A percentile compares a stretch with the other conserved stretches of the same genome.
Evolutionary conservation across 2,888 invertebrate species (phyloP).

Genomic region (Parapristionchus giblindavisi): DNA sequence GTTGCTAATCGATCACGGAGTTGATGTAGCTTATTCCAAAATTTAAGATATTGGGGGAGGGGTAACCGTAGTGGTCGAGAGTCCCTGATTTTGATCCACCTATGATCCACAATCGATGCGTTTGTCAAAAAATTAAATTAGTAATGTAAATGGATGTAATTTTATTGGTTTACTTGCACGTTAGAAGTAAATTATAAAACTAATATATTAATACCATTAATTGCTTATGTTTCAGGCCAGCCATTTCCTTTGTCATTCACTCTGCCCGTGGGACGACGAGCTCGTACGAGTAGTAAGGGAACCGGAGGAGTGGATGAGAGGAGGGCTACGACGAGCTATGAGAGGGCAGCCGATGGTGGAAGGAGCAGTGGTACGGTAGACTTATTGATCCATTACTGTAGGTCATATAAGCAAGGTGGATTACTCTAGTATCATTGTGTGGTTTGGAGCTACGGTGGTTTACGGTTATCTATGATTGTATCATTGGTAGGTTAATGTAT

Average conservation of each 20-base stretch:
- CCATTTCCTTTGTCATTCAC: slow-evolving; percentile 39
- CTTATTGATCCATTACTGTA: neutral
- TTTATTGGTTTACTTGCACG: too few species aligned
- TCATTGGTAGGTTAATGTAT: too few species aligned
- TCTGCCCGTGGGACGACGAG: neutral
- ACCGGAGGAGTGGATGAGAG: neutral
- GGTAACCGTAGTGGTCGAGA: too few species aligned
- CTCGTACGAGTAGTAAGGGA: neutral
- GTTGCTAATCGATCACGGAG: too few species aligned
- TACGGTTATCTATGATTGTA: too few species aligned
- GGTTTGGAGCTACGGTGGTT: neutral
- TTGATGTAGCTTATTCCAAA: too few species aligned
- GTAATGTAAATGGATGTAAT: too few species aligned
- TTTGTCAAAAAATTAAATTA: too few species aligned
- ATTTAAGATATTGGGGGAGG: too few species aligned
- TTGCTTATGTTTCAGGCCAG: neutral
- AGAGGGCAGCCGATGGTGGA: slow-evolving; percentile 28
- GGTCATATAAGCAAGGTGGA: neutral
- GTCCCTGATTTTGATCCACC: too few species aligned
- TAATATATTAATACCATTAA: neutral
- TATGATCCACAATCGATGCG: too few species aligned
- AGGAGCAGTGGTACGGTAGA: slow-evolving; percentile 34
- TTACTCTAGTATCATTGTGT: neutral
- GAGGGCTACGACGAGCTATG: slow-evolving; percentile 35
- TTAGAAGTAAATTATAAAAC: too few species aligned